Evolutionary conservation across 2,888 invertebrate genomes (phyloP).

Genomic region (Margaritifera margaritifera): DNA sequence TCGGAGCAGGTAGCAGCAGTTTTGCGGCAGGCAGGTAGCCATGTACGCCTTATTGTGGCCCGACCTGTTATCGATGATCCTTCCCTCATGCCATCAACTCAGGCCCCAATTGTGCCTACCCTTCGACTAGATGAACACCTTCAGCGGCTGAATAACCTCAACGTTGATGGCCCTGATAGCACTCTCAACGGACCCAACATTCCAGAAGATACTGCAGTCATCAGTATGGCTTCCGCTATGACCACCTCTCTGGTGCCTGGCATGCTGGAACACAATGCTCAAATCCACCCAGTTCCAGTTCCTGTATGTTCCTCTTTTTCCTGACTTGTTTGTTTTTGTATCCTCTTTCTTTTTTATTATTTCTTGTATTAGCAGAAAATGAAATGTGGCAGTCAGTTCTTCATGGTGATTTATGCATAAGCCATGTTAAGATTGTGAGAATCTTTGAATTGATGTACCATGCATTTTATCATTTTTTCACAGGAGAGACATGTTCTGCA

Average conservation of each 20-base stretch:
- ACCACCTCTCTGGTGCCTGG: too few relatives aligned
- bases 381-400: too few relatives aligned
- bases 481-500: too few relatives aligned
- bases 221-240: too few relatives aligned
- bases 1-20: slow-evolving; percentile 96
- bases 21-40: slow-evolving; percentile 93
- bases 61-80: slow-evolving; percentile 75
- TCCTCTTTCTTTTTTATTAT: too few relatives aligned
- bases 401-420: too few relatives aligned
- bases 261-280: slow-evolving; percentile 47
- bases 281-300: slow-evolving; percentile 56
- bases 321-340: too few relatives aligned
- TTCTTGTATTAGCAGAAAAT: too few relatives aligned
- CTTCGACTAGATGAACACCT: slow-evolving; percentile 87
- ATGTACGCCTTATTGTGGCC: slow-evolving; percentile 94
- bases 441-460: too few relatives aligned
- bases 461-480: too few relatives aligned
- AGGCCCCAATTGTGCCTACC: slow-evolving; percentile 93
- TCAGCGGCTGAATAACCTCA: slow-evolving; percentile 76
- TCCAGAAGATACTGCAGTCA: too few relatives aligned
- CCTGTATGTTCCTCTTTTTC: background rate
- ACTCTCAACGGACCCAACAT: background rate
- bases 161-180: slow-evolving; percentile 24
- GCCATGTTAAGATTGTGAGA: too few relatives aligned
- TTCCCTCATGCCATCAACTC: slow-evolving; percentile 64